Conservation (phyloP, 2,888 invertebrate genomes). For the Folsomia manolachei region DNA sequence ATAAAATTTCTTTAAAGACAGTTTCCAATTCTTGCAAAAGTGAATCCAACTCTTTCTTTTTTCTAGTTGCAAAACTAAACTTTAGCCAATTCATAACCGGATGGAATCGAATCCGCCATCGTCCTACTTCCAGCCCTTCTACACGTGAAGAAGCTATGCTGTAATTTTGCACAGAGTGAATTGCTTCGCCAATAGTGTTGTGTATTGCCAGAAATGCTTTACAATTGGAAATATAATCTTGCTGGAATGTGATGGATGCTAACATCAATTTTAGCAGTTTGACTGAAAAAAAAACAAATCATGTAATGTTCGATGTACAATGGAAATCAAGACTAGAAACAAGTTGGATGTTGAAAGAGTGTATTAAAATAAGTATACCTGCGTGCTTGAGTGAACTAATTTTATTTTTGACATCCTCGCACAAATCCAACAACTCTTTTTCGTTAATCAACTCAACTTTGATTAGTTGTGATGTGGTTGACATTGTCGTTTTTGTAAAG, state of each 20-base stretch:
- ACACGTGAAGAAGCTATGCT: neutral
- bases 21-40: neutral
- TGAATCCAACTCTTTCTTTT: slow-evolving; percentile 4
- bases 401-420: neutral
- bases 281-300: neutral
- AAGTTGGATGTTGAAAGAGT: no score
- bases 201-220: neutral
- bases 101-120: neutral
- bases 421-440: neutral
- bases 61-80: neutral
- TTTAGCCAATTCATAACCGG: neutral
- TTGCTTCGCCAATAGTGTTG: neutral
- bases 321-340: no score
- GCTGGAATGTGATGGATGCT: neutral
- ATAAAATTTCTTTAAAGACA: neutral
- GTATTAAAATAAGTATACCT: no score
- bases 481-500: neutral
- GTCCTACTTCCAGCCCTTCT: neutral
- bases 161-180: slow-evolving; percentile 3
- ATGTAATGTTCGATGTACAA: no score
- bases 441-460: neutral
- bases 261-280: neutral
- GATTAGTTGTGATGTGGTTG: neutral
- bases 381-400: neutral
- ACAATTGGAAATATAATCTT: neutral